Evolutionary conservation across 1,140 invertebrate species (phyloP), one percentile per base, ranked within the genome.

Genomic region (Liolophura sinensis): DNA sequence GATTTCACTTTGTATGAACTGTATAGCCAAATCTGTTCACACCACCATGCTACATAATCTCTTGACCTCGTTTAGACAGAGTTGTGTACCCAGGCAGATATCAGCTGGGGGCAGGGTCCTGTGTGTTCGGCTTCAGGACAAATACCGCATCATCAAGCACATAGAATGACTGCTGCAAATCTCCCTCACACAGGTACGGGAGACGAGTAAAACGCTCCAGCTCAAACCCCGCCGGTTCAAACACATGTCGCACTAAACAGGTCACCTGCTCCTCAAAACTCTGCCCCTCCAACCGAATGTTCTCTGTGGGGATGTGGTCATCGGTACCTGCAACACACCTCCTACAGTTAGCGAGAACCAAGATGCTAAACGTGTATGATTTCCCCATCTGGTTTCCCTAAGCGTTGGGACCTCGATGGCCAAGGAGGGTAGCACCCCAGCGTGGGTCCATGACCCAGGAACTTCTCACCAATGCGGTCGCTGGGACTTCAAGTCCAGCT

Each of bases 161-260:
- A 84, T 96, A 97, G 82, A 92, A 97, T 0, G 93, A 90, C 78
- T 95, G 92, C 24, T 91, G 87, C n/a, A 97, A 85, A 82, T 97
- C 94, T 0, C 96, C 95, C 85, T 98, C 94, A 85, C 94, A 97
- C 14, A 98, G 85, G 84, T 98, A 98, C 3, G 95, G 95, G 22
- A 96, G 85, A 77, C 92, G 88, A 14, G 92, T 89, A 92, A 95
- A 97, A 5, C 86, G 85, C 0, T 89, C 82, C 11, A 97, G 86
- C 66, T 89, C 85, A 77, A 94, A 92, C 0, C 92, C 92, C 60
- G 87, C 79, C 1, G 91, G 91, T 50, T 84, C 83, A 61, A 92
- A 88, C 61, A 95, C 91, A 73, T 92, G 77, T 11, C 79, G 79
- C 25, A 92, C 86, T 64, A 95, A 86, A 60, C 90, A 89, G 9